Base-by-base conservation (phyloP, 2,113 vertebrate species). In the Cyanocitta stelleri region DNA sequence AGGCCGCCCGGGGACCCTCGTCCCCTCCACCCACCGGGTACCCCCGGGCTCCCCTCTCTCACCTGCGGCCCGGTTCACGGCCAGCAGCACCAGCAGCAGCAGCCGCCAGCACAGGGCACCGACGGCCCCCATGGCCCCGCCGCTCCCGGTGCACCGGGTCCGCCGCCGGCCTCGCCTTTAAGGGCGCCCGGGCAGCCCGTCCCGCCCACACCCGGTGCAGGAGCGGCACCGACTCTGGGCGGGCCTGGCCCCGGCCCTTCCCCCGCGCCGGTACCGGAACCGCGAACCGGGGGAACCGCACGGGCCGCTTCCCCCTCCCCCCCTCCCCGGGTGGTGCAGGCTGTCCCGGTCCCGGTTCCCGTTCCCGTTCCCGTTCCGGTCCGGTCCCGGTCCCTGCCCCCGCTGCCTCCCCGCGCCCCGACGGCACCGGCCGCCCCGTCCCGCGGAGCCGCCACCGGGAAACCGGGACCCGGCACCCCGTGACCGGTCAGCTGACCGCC, bases 1-100 rank as follows among this genome's bases (percentile, higher is more conserved):
- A 3, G 0, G 11, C 6, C 43, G 3, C 17, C 39, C 5, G 13
- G 19, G 20, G 21, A 7, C 5, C n/a, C 19, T 9, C 4, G 5
- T 15, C 8, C 11, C n/a, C 24, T 49, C 13, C n/a, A 43, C 16
- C 27, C n/a, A 20, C 23, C 17, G 37, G 8, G 11, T 6, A 16
- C 4, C 26, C 30, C 11, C 13, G n/a, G 59, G 30, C 6, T 5
- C 19, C 29, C 29, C 17, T 2, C 14, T 22, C 93, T 95, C 72
- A 95, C 96, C 95, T 59, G 51, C 49, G 12, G 30, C 79, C 49
- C 73, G 23, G 44, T 32, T 64, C 33, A 13, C 33, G 13, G 24
- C 26, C 22, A 27, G 74, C 22, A 91, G 51, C 61, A 10, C 33
- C 41, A 46, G 13, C 52, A 71, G 13, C 52, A 71, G 44, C 24